A percentile compares a stretch with the other conserved stretches of the same genome.
Evolutionary conservation across 1,140 invertebrate species (phyloP).

Genomic region (Zaprionus taronus): DNA sequence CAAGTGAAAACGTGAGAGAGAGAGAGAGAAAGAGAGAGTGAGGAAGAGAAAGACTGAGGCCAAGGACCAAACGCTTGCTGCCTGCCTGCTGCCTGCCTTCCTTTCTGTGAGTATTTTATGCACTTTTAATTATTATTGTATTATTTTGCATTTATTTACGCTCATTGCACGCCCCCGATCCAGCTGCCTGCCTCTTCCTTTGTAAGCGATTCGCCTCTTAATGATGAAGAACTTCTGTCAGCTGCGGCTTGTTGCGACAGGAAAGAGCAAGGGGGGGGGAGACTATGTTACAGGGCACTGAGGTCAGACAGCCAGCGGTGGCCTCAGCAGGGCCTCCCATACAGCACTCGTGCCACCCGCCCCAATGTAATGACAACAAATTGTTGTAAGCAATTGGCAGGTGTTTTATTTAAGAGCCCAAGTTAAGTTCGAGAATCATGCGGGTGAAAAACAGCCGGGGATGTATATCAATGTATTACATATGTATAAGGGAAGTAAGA

Average conservation of each 20-base stretch:
- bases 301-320: neutral
- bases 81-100: neutral
- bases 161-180: conserved; percentile 21
- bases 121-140: conserved; percentile 80
- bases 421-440: conserved; percentile 36
- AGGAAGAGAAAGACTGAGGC: neutral
- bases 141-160: conserved; percentile 81
- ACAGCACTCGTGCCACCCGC: neutral
- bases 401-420: conserved; percentile 54
- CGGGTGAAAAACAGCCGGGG: neutral
- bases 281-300: conserved; percentile 2
- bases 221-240: conserved; percentile 37
- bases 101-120: conserved; percentile 37
- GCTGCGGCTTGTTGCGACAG: conserved; percentile 50
- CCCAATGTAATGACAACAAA: conserved; percentile 68
- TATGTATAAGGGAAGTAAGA: neutral
- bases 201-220: conserved; percentile 20
- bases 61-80: conserved; percentile 18
- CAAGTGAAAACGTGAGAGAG: conserved; percentile 28
- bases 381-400: conserved; percentile 71
- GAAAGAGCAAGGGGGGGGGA: neutral
- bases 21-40: too few relatives aligned
- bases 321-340: neutral
- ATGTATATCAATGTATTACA: neutral
- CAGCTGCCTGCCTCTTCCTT: conserved; percentile 13